Conservation (phyloP, 2,888 invertebrate species). For the Cantharis rufa region DNA sequence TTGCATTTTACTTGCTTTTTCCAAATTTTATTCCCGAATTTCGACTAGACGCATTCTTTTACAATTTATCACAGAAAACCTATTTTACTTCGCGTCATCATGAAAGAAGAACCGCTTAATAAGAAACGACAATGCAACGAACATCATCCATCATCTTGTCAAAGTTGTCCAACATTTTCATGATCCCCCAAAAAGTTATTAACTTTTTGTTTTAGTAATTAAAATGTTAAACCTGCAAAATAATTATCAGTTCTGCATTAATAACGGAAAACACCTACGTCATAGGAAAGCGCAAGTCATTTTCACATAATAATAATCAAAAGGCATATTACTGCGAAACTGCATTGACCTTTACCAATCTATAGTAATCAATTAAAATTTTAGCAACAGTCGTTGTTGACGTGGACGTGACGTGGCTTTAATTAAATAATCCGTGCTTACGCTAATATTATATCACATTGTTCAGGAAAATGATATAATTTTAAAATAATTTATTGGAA, state of each 20-base stretch:
- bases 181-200: not conserved
- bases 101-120: not conserved
- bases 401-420: too few relatives aligned
- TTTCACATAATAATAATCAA: not conserved
- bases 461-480: too few relatives aligned
- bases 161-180: not conserved
- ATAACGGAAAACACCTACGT: not conserved
- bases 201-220: not conserved
- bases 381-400: too few relatives aligned
- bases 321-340: too few relatives aligned
- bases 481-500: too few relatives aligned
- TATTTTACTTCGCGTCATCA: not conserved
- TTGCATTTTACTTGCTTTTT: not conserved
- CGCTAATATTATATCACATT: too few relatives aligned
- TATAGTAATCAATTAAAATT: too few relatives aligned
- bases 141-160: not conserved
- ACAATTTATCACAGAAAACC: not conserved
- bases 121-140: not conserved
- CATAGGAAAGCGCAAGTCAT: not conserved
- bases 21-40: not conserved
- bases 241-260: not conserved
- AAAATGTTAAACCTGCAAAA: not conserved
- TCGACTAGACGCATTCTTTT: not conserved
- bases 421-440: too few relatives aligned
- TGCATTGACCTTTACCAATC: too few relatives aligned